Evolutionary conservation across 2,888 invertebrate genomes (phyloP), one percentile per base, ranked within the genome.

Genomic region (Ornithoptera priamus): DNA sequence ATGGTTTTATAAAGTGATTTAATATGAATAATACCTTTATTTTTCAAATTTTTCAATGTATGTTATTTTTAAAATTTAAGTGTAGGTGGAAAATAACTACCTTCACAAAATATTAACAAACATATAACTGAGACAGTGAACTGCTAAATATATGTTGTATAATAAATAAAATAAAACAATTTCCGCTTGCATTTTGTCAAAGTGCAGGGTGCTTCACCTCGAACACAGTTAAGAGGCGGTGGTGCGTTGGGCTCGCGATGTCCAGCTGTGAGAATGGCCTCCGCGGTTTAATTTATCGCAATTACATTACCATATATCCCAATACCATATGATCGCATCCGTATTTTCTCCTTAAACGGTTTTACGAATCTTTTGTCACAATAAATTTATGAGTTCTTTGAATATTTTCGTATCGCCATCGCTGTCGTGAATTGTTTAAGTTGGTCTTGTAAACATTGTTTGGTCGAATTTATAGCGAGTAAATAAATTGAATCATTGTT

Each of bases 261-360:
- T 77, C 92, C 91, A 83, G 91, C 91, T 87, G 91, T 74, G 89
- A 79, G 77, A 76, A 78, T 75, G 81, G 81, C 78, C 80, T 81
- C 81, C 77, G 81, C 83, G 80, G 82, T 86, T 87, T 90, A 91
- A 92, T 92, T 89, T 89, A 90, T 90, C 85, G 86, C 84, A 91
- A 90, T 89, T 90, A 89, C 90, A 92, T 92, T 92, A 92, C 89
- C 91, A 92, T 92, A 92, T 89, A 88, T 89, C 88, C 88, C 88
- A 89, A 89, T 87, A 88, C 88, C 88, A 91, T 86, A 87, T 87
- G 85, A 84, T 81, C 84, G 86, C 85, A 89, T 87, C 86, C 85
- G 85, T 79, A 83, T 86, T 84, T 89, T 85, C 80, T 79, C 88
- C 90, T 90, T 91, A 91, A 91, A 91, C 87, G 90, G 87, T 88